Evolutionary conservation across 2,113 vertebrate species (phyloP).

Genomic region (Phylloscopus trochilus): DNA sequence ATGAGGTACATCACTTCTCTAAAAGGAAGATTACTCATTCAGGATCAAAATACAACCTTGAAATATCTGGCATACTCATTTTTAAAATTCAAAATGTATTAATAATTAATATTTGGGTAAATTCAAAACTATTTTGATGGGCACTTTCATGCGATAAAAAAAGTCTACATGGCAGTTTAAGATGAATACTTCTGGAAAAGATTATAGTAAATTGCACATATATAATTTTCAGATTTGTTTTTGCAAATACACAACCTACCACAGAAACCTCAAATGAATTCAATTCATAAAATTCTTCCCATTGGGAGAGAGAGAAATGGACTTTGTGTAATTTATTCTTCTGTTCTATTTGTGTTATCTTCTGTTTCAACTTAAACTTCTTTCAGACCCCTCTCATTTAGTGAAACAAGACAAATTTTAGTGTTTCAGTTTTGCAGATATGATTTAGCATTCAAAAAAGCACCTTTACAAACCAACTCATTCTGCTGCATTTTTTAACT

Average conservation of each 20-base stretch:
- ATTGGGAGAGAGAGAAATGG: background rate
- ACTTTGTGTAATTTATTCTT: background rate
- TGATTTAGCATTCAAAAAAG: conserved; percentile 64
- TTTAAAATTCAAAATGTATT: background rate
- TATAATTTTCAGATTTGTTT: background rate
- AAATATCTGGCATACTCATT: background rate
- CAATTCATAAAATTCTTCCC: background rate
- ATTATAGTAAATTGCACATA: background rate
- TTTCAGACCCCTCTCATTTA: background rate
- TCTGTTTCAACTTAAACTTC: background rate
- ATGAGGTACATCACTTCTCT: background rate
- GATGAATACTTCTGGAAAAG: background rate
- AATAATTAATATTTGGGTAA: background rate
- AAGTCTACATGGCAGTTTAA: background rate
- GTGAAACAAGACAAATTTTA: background rate
- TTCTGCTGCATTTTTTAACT: conserved; percentile 63
- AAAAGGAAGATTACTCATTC: background rate
- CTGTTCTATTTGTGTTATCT: background rate
- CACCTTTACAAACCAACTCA: conserved; percentile 58
- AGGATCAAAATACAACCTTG: background rate
- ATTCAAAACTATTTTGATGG: background rate
- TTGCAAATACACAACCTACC: background rate
- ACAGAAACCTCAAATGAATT: background rate
- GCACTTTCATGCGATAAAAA: background rate
- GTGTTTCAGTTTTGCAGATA: background rate